These are phyloP conservation scores for Acanthosepion lycidas DNA, from an alignment of 2,888 invertebrate genomes.

Conservation along the genomic window DNA sequence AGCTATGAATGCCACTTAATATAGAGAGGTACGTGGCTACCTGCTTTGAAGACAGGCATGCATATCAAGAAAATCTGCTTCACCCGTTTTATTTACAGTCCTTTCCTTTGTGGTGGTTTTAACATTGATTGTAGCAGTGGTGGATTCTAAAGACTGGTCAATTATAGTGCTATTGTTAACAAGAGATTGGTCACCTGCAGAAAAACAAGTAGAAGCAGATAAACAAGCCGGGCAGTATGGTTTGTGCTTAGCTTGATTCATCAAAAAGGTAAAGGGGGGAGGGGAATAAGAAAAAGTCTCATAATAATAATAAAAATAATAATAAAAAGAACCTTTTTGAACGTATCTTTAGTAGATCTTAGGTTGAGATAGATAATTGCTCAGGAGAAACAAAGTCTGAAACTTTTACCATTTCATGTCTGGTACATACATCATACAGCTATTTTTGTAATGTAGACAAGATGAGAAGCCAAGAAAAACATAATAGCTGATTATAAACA, in stretches of 20 bases:
- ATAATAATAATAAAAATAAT: too few species aligned
- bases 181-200: neutral
- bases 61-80: neutral
- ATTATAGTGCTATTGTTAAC: neutral
- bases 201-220: neutral
- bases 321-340: neutral
- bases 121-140: neutral
- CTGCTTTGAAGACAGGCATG: conserved; percentile 15
- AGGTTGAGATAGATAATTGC: neutral
- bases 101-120: neutral
- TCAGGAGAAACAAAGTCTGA: too few species aligned
- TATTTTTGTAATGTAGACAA: too few species aligned
- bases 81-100: neutral
- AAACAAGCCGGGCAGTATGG: neutral
- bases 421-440: too few species aligned
- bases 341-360: neutral
- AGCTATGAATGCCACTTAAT: neutral
- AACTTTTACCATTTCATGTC: too few species aligned
- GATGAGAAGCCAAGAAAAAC: too few species aligned
- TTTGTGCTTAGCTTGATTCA: too few species aligned
- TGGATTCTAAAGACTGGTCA: neutral
- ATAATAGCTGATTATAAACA: too few species aligned
- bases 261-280: neutral
- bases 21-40: neutral
- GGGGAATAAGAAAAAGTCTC: neutral